These are phyloP conservation scores for Peromyscus polionotus DNA, from an alignment of 2,113 vertebrate species.

Conservation along the genomic window DNA sequence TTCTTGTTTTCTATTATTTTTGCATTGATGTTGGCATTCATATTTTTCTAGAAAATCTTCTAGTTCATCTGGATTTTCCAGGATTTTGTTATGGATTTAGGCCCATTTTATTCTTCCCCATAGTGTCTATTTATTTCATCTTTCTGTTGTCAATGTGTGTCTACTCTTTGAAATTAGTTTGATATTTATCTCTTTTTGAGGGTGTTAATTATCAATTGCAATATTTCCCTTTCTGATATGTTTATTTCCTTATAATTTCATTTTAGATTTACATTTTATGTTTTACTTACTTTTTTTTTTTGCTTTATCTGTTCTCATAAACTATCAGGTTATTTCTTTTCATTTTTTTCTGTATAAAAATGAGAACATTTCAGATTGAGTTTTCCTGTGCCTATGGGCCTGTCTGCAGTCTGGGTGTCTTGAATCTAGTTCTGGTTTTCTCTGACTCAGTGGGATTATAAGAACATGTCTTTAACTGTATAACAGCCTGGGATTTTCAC, in stretches of 20 bases:
- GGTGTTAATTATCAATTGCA: slow-evolving; percentile 4
- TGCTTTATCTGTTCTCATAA: slow-evolving; percentile 28
- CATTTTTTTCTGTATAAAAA: slow-evolving; percentile 40
- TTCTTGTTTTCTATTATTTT: slow-evolving; percentile 43
- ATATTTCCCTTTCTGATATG: neutral
- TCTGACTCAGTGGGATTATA: slow-evolving; percentile 28
- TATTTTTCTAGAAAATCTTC: slow-evolving; percentile 49
- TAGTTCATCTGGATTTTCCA: slow-evolving; percentile 10
- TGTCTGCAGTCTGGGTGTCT: neutral
- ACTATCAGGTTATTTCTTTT: slow-evolving; percentile 42
- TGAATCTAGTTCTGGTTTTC: slow-evolving; percentile 52
- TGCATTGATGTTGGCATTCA: slow-evolving; percentile 26
- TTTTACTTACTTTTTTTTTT: neutral
- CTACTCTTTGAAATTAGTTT: slow-evolving; percentile 52
- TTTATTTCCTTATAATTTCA: slow-evolving; percentile 1
- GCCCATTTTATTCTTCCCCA: neutral
- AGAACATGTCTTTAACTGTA: slow-evolving; percentile 38
- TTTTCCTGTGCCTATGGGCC: neutral
- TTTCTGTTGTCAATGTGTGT: neutral
- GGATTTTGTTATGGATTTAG: neutral
- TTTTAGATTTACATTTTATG: neutral
- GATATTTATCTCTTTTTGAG: slow-evolving; percentile 7
- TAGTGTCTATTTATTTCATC: slow-evolving; percentile 12
- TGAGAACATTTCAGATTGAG: neutral
- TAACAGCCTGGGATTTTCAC: slow-evolving; percentile 41